A percentile compares a stretch with the other conserved stretches of the same genome.
These are phyloP conservation scores for Microplitis demolitor DNA, from an alignment of 1,140 invertebrate genomes.

Conservation along the genomic window DNA sequence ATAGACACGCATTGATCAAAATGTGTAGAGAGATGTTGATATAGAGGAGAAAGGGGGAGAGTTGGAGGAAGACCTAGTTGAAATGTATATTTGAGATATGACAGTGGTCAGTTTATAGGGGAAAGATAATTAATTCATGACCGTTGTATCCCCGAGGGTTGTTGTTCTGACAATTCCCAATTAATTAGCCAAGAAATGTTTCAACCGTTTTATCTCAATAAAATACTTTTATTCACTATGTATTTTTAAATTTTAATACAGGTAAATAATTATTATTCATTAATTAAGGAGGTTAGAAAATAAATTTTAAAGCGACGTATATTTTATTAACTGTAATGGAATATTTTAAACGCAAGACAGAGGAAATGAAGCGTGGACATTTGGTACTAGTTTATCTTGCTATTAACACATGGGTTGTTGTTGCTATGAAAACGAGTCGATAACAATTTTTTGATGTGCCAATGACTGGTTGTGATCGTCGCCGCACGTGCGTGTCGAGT, in stretches of 20 bases:
- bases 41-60: background rate
- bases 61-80: conserved; percentile 16
- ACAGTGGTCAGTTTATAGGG: conserved; percentile 39
- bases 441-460: conserved; percentile 34
- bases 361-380: conserved; percentile 3
- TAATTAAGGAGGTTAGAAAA: no score
- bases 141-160: conserved; percentile 41
- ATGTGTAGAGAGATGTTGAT: background rate
- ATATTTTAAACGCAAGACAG: no score
- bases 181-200: conserved; percentile 55
- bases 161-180: conserved; percentile 45
- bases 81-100: conserved; percentile 13
- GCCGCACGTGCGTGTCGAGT: conserved; percentile 44
- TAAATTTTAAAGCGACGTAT: no score
- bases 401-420: conserved; percentile 40
- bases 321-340: no score
- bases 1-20: background rate
- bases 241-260: background rate
- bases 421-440: conserved; percentile 29
- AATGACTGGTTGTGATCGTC: background rate
- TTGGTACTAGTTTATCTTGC: conserved; percentile 35
- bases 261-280: no score
- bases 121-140: conserved; percentile 52
- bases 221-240: background rate
- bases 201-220: conserved; percentile 38